Conservation (phyloP, 2,113 vertebrate species). For the Channa maculata region DNA sequence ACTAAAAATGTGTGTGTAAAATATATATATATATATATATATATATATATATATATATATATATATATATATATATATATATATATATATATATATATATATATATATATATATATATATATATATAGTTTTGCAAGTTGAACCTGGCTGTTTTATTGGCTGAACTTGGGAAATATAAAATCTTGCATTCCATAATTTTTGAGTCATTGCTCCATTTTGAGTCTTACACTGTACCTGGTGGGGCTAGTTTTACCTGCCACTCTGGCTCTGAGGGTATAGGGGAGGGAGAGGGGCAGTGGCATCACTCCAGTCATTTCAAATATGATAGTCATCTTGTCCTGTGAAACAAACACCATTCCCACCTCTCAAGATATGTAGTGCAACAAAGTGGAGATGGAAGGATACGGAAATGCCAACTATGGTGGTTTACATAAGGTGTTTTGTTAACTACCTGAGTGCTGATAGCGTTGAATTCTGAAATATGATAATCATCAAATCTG, state of each 20-base stretch:
- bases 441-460: not conserved
- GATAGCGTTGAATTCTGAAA: not conserved
- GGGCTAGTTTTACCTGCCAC: conserved; percentile 59
- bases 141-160: too few species aligned
- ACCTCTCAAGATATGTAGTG: not conserved
- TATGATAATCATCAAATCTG: too few species aligned
- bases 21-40: too few species aligned
- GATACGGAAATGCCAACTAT: not conserved
- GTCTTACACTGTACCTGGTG: not conserved
- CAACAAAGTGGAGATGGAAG: not conserved
- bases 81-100: too few species aligned
- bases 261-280: not conserved
- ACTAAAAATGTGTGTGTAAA: too few species aligned
- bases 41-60: too few species aligned
- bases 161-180: not conserved
- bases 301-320: conserved; percentile 29
- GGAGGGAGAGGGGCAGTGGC: not conserved
- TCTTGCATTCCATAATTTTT: not conserved
- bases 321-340: conserved; percentile 31
- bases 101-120: too few species aligned
- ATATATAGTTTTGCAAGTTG: too few species aligned
- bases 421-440: conserved; percentile 11
- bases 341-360: conserved; percentile 2
- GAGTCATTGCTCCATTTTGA: not conserved
- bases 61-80: too few species aligned